These are phyloP conservation scores for Drosophila lini DNA, from an alignment of 1,140 invertebrate genomes.

Conservation along the genomic window DNA sequence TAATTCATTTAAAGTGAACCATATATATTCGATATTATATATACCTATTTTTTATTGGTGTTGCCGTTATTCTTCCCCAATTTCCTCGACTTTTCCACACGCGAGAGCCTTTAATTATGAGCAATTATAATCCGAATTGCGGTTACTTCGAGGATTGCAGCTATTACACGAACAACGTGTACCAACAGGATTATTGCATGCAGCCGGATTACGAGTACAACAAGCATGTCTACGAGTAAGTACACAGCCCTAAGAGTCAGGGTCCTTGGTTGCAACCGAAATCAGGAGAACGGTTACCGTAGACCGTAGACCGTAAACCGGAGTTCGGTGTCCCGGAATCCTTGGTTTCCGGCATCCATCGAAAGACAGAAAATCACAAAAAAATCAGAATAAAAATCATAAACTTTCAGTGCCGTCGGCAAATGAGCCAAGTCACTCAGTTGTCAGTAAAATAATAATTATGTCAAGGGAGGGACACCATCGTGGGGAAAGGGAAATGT, in stretches of 20 bases:
- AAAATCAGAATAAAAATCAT: not conserved
- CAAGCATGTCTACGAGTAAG: slow-evolving; percentile 83
- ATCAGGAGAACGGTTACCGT: not conserved
- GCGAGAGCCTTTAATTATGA: slow-evolving; percentile 72
- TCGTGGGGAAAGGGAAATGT: too few relatives aligned
- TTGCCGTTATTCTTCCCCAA: not conserved
- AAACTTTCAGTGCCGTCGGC: slow-evolving; percentile 15
- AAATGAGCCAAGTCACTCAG: slow-evolving; percentile 26
- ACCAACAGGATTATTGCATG: slow-evolving; percentile 84
- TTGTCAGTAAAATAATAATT: slow-evolving; percentile 13
- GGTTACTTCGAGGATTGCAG: slow-evolving; percentile 83
- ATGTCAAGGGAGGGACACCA: not conserved
- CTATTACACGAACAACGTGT: slow-evolving; percentile 78
- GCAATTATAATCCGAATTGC: slow-evolving; percentile 84
- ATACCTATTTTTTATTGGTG: slow-evolving; percentile 10
- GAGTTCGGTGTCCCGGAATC: not conserved
- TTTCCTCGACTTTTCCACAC: slow-evolving; percentile 41
- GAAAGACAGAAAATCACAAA: not conserved
- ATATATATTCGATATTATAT: slow-evolving; percentile 9
- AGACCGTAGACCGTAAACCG: not conserved
- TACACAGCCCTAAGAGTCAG: slow-evolving; percentile 36
- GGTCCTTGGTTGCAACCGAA: not conserved
- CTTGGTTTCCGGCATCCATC: not conserved
- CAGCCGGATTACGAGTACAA: slow-evolving; percentile 83
- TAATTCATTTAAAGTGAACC: slow-evolving; percentile 62